Evolutionary conservation across 2,113 vertebrate species (phyloP).

Genomic region (Lathamus discolor): DNA sequence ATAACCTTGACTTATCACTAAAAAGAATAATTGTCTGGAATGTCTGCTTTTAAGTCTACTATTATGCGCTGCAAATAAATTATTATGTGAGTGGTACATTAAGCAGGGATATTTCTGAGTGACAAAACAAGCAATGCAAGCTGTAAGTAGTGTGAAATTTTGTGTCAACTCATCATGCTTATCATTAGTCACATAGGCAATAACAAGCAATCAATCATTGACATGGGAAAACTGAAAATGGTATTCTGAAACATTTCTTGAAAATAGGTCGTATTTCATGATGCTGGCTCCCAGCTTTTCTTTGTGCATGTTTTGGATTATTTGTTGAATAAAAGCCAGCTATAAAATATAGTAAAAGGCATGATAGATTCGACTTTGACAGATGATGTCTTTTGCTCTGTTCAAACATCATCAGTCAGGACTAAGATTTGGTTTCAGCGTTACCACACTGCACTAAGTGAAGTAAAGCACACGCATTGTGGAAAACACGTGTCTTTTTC

Average conservation of each 20-base stretch:
- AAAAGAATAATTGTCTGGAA: slow-evolving; percentile 49
- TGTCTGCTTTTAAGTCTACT: slow-evolving; percentile 53
- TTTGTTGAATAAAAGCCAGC: neutral
- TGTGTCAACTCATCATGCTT: slow-evolving; percentile 31
- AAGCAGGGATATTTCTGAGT: slow-evolving; percentile 53
- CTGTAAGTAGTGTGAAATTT: slow-evolving; percentile 11
- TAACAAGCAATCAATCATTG: neutral
- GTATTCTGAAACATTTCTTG: slow-evolving; percentile 33
- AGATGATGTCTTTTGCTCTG: slow-evolving; percentile 35
- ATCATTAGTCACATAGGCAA: slow-evolving; percentile 36
- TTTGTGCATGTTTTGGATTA: slow-evolving; percentile 24
- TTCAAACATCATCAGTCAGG: slow-evolving; percentile 15
- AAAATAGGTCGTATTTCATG: slow-evolving; percentile 47
- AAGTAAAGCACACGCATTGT: slow-evolving; percentile 18
- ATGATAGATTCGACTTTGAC: slow-evolving; percentile 35
- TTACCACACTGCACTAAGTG: neutral
- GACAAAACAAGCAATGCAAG: slow-evolving; percentile 40
- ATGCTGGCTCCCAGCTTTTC: neutral
- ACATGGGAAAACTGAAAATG: neutral
- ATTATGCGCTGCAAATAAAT: slow-evolving; percentile 54
- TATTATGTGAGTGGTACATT: slow-evolving; percentile 28
- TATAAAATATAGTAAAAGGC: slow-evolving; percentile 18
- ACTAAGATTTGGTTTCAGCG: neutral
- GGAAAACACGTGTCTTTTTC: neutral
- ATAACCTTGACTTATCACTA: slow-evolving; percentile 51